These are phyloP conservation scores for Larimichthys polyactis DNA, from an alignment of 2,113 vertebrate genomes.

Conservation along the genomic window DNA sequence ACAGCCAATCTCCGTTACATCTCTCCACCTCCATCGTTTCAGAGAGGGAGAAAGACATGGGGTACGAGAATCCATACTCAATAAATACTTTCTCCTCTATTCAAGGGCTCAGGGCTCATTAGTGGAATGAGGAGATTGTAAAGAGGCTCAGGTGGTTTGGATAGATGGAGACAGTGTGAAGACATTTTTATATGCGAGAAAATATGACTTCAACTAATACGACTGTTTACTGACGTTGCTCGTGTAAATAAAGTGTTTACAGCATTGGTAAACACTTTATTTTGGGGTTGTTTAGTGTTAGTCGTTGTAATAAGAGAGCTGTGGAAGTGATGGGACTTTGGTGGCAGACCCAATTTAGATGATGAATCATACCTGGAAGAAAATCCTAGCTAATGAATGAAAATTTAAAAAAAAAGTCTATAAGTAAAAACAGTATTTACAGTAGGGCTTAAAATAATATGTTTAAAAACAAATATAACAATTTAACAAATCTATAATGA, in stretches of 20 bases:
- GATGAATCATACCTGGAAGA: background rate
- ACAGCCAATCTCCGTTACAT: constrained; percentile 80
- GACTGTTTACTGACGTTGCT: background rate
- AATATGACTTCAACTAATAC: constrained; percentile 8
- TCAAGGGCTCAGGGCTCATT: constrained; percentile 46
- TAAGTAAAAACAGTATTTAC: background rate
- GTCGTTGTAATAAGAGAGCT: background rate
- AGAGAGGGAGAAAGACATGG: constrained; percentile 14
- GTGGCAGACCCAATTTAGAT: background rate
- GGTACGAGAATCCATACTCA: constrained; percentile 47
- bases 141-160: constrained; percentile 49
- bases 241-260: background rate
- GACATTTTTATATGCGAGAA: background rate
- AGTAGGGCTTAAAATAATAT: background rate
- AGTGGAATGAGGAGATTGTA: constrained; percentile 18
- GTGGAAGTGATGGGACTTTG: background rate
- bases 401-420: background rate
- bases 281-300: background rate
- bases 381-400: background rate
- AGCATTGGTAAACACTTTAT: background rate
- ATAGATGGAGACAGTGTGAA: background rate
- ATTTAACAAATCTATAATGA: background rate
- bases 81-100: constrained; percentile 46
- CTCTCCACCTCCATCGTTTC: constrained; percentile 47
- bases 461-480: background rate